phyloP scores from a whole-genome alignment of 1,140 invertebrate species.

The Drosophila lowei region DNA sequence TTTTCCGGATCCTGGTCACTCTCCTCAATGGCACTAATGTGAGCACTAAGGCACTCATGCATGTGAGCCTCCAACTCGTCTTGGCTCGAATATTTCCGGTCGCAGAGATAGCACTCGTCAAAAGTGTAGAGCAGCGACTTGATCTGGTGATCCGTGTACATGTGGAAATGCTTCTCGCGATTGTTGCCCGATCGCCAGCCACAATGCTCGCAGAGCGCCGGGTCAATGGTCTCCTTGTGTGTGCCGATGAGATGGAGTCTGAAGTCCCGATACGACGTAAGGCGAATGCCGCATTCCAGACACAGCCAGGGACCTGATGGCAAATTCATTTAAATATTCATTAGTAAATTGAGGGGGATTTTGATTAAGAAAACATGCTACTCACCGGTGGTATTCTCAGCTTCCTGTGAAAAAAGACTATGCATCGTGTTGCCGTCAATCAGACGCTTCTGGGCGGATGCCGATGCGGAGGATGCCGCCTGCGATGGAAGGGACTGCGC shows the following conservation, averaged over 20 bases:
- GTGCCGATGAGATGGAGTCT: conserved; percentile 91
- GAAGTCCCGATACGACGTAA: conserved; percentile 90
- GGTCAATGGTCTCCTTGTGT: conserved; percentile 91
- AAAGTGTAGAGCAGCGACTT: conserved; percentile 88
- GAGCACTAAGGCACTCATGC: conserved; percentile 29
- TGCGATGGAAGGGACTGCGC: background rate
- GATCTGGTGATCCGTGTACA: conserved; percentile 91
- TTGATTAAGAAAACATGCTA: background rate
- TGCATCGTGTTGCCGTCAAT: conserved; percentile 83
- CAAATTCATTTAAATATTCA: background rate
- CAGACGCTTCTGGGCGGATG: conserved; percentile 80
- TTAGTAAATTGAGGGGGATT: background rate
- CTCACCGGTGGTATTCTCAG: conserved; percentile 84
- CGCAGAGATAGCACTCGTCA: conserved; percentile 90
- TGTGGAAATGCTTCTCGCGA: conserved; percentile 90
- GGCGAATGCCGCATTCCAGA: conserved; percentile 87
- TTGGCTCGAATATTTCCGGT: conserved; percentile 88
- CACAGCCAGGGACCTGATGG: conserved; percentile 87
- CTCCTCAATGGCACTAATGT: too few relatives aligned
- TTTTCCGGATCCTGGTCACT: too few relatives aligned
- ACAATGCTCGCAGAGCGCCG: conserved; percentile 92
- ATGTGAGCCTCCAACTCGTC: conserved; percentile 85
- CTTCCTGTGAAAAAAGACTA: conserved; percentile 83
- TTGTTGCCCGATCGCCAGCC: conserved; percentile 90
- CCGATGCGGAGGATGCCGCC: conserved; percentile 53